phyloP scores from a whole-genome alignment of 2,888 invertebrate genomes.

The Cryptocheilus praepositus region DNA sequence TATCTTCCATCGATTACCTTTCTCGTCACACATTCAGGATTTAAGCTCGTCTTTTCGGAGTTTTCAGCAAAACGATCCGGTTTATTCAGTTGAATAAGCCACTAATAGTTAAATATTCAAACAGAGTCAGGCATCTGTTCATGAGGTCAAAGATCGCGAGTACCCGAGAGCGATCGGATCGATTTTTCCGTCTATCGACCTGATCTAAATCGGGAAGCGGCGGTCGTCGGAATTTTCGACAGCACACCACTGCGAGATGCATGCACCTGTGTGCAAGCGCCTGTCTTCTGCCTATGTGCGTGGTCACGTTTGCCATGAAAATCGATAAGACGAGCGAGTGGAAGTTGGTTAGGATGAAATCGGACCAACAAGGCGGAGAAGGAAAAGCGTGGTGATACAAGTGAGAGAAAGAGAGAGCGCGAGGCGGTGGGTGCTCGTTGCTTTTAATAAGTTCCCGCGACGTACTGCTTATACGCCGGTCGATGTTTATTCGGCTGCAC shows the following conservation, averaged over 20 bases:
- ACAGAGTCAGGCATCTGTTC: no score
- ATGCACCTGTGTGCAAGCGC: no score
- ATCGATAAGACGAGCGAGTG: slow-evolving; percentile 1
- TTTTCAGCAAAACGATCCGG: no score
- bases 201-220: slow-evolving; percentile 27
- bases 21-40: no score
- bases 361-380: not conserved
- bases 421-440: not conserved
- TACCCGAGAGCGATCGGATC: slow-evolving; percentile 42
- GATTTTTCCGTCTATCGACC: slow-evolving; percentile 36
- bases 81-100: no score
- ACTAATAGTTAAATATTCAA: no score
- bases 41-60: no score
- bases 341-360: slow-evolving; percentile 1
- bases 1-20: no score
- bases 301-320: slow-evolving; percentile 2
- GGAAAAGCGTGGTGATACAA: not conserved
- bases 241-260: not conserved
- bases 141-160: no score
- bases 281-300: not conserved
- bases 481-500: not conserved
- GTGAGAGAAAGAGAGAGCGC: not conserved
- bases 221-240: not conserved
- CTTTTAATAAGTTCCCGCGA: not conserved
- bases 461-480: not conserved